A percentile compares a stretch with the other conserved stretches of the same genome.
Conservation (phyloP, 2,797 vertebrate species). For the Pangasius larnaudii region DNA sequence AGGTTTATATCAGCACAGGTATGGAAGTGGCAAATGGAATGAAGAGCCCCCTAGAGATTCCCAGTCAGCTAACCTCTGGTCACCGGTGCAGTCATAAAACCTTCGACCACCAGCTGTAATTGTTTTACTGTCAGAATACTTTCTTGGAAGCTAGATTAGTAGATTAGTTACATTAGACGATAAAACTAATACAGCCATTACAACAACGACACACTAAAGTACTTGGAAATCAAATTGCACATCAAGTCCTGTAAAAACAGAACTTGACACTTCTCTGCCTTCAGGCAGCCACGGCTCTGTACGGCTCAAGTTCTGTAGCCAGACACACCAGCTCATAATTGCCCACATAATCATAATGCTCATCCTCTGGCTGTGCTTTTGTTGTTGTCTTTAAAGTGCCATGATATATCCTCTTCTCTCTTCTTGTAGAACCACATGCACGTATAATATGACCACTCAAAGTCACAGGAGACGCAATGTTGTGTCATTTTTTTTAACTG, state of each 20-base stretch:
- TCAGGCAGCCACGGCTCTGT: neutral
- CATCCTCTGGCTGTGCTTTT: neutral
- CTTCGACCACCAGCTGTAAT: neutral
- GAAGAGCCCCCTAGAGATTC: neutral
- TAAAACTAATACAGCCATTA: neutral
- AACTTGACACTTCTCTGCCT: slow-evolving; percentile 4
- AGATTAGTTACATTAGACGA: neutral
- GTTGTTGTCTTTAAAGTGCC: neutral
- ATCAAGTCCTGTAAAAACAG: slow-evolving; percentile 16
- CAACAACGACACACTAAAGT: neutral
- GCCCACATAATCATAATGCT: slow-evolving; percentile 20
- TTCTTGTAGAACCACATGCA: slow-evolving; percentile 14
- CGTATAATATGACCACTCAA: neutral
- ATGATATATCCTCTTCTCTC: neutral
- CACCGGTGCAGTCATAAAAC: neutral
- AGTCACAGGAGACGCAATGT: neutral
- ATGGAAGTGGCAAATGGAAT: neutral
- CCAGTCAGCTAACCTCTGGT: neutral
- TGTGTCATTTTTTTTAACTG: neutral
- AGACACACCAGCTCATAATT: slow-evolving; percentile 25
- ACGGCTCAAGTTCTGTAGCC: neutral
- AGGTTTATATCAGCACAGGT: neutral
- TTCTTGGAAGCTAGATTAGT: neutral
- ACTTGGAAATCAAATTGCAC: slow-evolving; percentile 9
- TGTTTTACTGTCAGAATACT: neutral